These are phyloP conservation scores for Dufourea novaeangliae DNA, from an alignment of 1,140 invertebrate species.

Conservation along the genomic window DNA sequence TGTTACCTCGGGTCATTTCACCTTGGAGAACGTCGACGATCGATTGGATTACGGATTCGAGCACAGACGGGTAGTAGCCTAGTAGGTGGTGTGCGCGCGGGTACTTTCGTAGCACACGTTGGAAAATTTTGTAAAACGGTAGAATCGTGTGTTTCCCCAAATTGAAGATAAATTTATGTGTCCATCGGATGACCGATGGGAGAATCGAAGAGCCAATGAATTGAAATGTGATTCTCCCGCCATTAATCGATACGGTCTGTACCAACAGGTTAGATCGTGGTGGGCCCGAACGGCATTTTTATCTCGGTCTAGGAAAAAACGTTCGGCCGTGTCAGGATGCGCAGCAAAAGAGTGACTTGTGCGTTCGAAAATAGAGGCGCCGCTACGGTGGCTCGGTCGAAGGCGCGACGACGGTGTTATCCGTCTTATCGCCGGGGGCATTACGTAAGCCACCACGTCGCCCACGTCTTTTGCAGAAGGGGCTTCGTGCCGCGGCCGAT, in stretches of 20 bases:
- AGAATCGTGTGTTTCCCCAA: background rate
- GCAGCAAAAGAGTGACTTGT: conserved; percentile 41
- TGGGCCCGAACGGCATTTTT: conserved; percentile 44
- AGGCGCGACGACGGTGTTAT: conserved; percentile 49
- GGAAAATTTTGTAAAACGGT: background rate
- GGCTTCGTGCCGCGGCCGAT: conserved; percentile 32
- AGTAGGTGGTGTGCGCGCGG: conserved; percentile 18
- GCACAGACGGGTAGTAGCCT: background rate
- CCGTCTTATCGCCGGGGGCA: conserved; percentile 59
- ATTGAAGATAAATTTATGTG: background rate
- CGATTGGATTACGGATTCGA: conserved; percentile 30
- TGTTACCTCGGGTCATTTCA: conserved; percentile 32
- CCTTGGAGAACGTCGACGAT: conserved; percentile 54
- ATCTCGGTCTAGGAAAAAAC: conserved; percentile 34
- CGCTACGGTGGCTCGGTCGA: conserved; percentile 43
- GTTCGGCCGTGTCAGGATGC: conserved; percentile 32
- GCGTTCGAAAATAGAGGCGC: conserved; percentile 65
- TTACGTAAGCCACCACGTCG: conserved; percentile 62
- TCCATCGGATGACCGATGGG: background rate
- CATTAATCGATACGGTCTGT: too few relatives aligned
- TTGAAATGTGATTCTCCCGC: too few relatives aligned
- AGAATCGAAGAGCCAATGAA: too few relatives aligned
- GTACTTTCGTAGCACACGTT: background rate
- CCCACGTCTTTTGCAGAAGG: conserved; percentile 55
- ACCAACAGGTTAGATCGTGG: background rate